These are phyloP conservation scores for Chaetogeoica ovagalla DNA, from an alignment of 2,888 invertebrate species.

Conservation along the genomic window DNA sequence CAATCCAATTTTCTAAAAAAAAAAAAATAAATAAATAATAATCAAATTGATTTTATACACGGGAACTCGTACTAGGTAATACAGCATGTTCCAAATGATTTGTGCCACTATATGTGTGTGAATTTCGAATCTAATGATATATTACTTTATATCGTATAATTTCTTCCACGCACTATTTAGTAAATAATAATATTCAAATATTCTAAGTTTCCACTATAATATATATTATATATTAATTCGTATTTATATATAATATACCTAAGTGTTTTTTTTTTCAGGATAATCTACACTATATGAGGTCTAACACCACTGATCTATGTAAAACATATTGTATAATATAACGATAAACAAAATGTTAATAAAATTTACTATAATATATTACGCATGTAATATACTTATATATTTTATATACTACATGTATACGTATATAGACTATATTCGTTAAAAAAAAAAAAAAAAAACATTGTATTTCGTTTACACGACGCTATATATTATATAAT, in stretches of 20 bases:
- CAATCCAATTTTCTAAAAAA: constrained; percentile 30
- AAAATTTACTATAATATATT: background rate
- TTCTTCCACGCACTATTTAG: constrained; percentile 18
- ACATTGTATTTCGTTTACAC: no score
- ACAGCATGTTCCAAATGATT: constrained; percentile 50
- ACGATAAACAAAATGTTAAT: background rate
- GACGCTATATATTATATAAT: no score
- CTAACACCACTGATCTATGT: constrained; percentile 43
- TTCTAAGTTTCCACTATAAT: constrained; percentile 44
- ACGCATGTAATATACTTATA: no score
- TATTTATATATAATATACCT: background rate
- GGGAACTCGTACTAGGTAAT: constrained; percentile 48
- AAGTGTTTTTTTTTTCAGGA: constrained; percentile 39
- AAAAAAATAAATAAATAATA: constrained; percentile 13
- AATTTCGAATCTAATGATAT: constrained; percentile 40
- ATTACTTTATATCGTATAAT: constrained; percentile 23
- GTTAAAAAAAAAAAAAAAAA: no score
- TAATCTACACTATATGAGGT: constrained; percentile 42
- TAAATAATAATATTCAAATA: constrained; percentile 9
- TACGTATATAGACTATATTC: no score
- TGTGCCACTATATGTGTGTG: constrained; percentile 48
- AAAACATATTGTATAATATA: constrained; percentile 21
- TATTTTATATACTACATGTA: no score
- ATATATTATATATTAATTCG: background rate
- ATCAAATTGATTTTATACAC: constrained; percentile 41